Percentiles rank a stretch among this genome's conserved stretches.
Evolutionary conservation across 2,888 invertebrate species (phyloP).

Genomic region (Lepas anatifera): DNA sequence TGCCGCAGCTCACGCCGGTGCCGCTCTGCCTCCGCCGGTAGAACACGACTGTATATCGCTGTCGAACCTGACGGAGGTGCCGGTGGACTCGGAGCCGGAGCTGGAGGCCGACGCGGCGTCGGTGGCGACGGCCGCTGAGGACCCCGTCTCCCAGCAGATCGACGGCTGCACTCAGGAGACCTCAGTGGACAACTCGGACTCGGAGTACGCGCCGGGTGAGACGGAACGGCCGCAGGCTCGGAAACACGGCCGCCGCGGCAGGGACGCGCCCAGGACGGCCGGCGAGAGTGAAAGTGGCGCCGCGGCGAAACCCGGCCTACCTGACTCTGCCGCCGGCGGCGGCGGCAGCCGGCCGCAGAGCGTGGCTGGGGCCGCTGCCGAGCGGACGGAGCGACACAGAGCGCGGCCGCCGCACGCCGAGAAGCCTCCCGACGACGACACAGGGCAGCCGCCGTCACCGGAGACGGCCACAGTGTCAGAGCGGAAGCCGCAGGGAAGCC

Average conservation of each 20-base stretch:
- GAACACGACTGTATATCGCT: constrained; percentile 5
- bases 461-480: not conserved
- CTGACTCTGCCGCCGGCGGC: too few relatives aligned
- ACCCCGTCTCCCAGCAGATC: not conserved
- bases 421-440: not conserved
- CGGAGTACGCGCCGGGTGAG: not conserved
- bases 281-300: not conserved
- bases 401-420: not conserved
- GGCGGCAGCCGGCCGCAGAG: too few relatives aligned
- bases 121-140: not conserved
- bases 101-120: not conserved
- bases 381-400: not conserved
- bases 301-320: not conserved
- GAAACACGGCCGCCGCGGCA: not conserved
- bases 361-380: too few relatives aligned
- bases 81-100: not conserved
- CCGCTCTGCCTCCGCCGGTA: not conserved
- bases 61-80: not conserved
- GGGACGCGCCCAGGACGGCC: not conserved
- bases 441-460: not conserved
- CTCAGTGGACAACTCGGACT: not conserved
- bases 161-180: not conserved
- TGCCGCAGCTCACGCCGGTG: not conserved
- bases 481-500: not conserved
- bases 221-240: not conserved